Base-by-base conservation (phyloP, 2,113 vertebrate genomes). In the Periophthalmodon schlosseri region DNA sequence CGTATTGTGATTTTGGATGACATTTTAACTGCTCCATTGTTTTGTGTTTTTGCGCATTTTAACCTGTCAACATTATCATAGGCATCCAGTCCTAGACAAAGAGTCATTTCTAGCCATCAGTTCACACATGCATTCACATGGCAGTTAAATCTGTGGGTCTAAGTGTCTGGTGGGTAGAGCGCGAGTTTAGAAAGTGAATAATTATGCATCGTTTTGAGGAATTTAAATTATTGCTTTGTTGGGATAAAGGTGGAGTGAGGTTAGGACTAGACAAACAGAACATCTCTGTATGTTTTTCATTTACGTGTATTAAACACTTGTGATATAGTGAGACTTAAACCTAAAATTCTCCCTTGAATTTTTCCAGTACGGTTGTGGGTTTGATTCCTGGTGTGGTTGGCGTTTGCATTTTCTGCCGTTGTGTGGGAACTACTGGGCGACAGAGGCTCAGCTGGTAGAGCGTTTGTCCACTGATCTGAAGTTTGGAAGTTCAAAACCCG, bases 301-400 rank as follows among this genome's bases (percentile, higher is more conserved):
- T 81, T 71, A 68, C 12, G 72, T 73, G 80, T 71, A 46, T 74
- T 84, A 63, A 73, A 74, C 49, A 73, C 44, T 11, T 24, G 20
- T 7, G 1, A 11, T n/a, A 10, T 2, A 44, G 8, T 44, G 8
- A 44, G 39, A 9, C 6, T 44, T 44, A 39, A 39, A 44, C 39
- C 9, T 9, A 44, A 10, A 10, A 11, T 10, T 44, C 8, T 44
- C 39, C 9, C 28, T 28, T 28, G 28, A 44, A 7, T 44, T 44
- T 44, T 44, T 39, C 9, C 9, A 44, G 2, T 44, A 44, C 6
- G 9, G 39, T 10, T 44, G 9, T 39, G 9, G 39, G 39, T 44
- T 44, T 10, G 39, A 44, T 44, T 44, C 39, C 10, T 10, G 6
- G 39, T 2, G 39, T 10, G 39, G 39, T 44, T 9, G 39, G 36